Evolutionary conservation across 2,888 invertebrate species (phyloP), one percentile per base, ranked within the genome.

Genomic region (Hyppa rectilinea): DNA sequence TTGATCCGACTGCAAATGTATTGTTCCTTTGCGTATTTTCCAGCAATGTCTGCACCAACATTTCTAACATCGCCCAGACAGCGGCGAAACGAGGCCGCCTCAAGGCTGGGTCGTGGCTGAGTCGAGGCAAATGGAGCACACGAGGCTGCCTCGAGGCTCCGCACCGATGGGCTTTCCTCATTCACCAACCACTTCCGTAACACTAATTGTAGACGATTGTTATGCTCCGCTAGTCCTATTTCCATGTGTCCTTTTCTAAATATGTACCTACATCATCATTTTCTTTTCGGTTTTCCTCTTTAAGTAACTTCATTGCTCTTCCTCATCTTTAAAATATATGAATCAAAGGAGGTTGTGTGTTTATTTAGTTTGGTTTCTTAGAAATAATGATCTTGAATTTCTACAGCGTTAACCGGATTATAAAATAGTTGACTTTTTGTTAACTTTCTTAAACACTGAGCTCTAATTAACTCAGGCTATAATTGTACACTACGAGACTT

Each of bases 91-190:
- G 84, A 91, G 90, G 91, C 69, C 85, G 66, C 12, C 69, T 59
- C 87, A 92, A 92, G 92, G 92, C 85, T 85, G 78, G 80, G 84
- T 86, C 87, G 80, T 80, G 70, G 80, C 67, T 60, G 75, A 81
- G 85, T 88, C 84, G 87, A 91, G 90, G 91, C 87, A 87, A 89
- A 87, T 82, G 84, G 82, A 83, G 68, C 83, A 86, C 77, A 73
- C 81, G 88, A 93, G 93, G 93, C 89, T 89, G 84, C 67, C 55
- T 67, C 92, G 89, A 92, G 91, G 90, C 85, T 87, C 74, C 68
- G 60, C 52, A 76, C 59, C 69, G 79, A 70, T 87, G 87, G 90
- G 85, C 92, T 94, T 94, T 94, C 94, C 94, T 94, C 88, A 88
- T 89, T 70, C 50, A 83, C 75, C 71, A 55, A 23, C 61, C 56